Percentiles rank a stretch among this genome's conserved stretches.
Conservation (phyloP, 2,797 vertebrate genomes). For the Mus caroli region DNA sequence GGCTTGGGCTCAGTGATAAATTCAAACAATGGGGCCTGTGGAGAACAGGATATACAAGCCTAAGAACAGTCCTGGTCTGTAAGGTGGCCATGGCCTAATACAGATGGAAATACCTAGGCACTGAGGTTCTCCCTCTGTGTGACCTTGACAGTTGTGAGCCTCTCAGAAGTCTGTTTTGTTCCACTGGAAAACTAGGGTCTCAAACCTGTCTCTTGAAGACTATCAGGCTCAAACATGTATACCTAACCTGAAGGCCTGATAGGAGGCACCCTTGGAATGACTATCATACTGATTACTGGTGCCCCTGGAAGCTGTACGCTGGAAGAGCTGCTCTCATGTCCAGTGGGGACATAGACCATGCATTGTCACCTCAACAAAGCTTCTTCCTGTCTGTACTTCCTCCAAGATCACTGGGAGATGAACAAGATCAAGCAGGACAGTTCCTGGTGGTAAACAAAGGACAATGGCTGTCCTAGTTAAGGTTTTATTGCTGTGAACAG, state of each 20-base stretch:
- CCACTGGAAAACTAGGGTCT: background rate
- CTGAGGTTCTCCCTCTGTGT: background rate
- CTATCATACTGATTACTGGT: accelerated
- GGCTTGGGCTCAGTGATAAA: conserved; percentile 1
- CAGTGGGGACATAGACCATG: too few species aligned
- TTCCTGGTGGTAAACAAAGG: background rate
- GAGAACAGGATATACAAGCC: conserved; percentile 23
- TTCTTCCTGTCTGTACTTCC: background rate
- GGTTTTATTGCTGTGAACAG: too few species aligned
- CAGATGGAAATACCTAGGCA: too few species aligned
- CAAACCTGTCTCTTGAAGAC: conserved; percentile 68
- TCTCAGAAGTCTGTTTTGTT: background rate
- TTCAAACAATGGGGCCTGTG: background rate
- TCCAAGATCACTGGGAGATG: background rate
- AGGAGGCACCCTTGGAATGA: background rate
- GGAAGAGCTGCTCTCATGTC: accelerated
- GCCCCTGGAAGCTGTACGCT: accelerated
- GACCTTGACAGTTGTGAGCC: conserved; percentile 20
- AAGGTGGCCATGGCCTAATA: background rate
- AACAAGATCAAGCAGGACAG: background rate
- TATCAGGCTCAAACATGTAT: background rate
- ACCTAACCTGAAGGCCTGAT: too few species aligned
- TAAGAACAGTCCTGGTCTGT: too few species aligned
- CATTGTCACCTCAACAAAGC: background rate
- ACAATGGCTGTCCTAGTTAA: background rate